phyloP scores from a whole-genome alignment of 2,113 vertebrate genomes.

The Scalopus aquaticus region DNA sequence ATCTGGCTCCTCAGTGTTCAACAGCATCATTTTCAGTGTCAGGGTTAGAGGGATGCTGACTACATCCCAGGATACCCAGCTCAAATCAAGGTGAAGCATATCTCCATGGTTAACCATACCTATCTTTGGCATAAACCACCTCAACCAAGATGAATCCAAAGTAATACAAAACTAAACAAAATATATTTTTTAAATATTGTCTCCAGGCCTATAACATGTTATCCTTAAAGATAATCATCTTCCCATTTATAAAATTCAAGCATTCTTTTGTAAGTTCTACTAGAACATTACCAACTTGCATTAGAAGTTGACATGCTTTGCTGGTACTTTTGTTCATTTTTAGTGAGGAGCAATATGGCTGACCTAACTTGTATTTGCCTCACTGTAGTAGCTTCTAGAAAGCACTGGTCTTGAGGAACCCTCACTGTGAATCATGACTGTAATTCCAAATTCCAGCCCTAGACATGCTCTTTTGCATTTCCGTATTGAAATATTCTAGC shows the following conservation, averaged over 20 bases:
- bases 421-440: not conserved
- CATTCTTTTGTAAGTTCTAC: not conserved
- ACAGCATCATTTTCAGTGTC: not conserved
- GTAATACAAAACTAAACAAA: not conserved
- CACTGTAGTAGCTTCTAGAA: not conserved
- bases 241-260: not conserved
- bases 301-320: not conserved
- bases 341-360: not conserved
- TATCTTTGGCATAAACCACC: not conserved
- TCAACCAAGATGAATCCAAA: not conserved
- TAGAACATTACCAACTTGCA: not conserved
- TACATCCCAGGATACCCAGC: not conserved
- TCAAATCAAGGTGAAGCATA: not conserved
- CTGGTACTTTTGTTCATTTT: not conserved
- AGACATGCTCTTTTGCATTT: not conserved
- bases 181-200: not conserved
- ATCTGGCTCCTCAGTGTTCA: not conserved
- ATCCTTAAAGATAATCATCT: not conserved
- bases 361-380: not conserved
- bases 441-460: not conserved
- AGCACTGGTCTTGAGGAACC: not conserved
- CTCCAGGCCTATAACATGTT: not conserved
- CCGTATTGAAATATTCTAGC: not conserved
- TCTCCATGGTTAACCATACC: not conserved
- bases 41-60: not conserved